A percentile compares a stretch with the other conserved stretches of the same genome.
phyloP scores from a whole-genome alignment of 1,140 invertebrate species.

The Drosophila albomicans region DNA sequence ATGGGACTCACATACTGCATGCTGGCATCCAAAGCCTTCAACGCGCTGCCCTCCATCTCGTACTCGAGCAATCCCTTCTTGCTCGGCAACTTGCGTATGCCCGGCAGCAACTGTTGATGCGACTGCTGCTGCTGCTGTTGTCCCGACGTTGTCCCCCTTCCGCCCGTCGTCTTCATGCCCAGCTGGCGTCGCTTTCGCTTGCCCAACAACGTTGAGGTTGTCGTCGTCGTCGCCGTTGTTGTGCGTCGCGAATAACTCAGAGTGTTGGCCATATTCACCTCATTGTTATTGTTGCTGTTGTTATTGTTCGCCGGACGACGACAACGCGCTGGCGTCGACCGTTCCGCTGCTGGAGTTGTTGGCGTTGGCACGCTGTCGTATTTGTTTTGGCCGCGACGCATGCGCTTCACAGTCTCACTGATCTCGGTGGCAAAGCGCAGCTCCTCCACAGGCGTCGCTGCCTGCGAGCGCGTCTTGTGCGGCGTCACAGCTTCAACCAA shows the following conservation, averaged over 20 bases:
- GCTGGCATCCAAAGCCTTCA: constrained; percentile 61
- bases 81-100: constrained; percentile 69
- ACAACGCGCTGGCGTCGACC: constrained; percentile 35
- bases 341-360: constrained; percentile 5
- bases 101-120: constrained; percentile 31
- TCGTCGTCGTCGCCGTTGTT: constrained; percentile 6
- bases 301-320: constrained; percentile 33
- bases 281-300: neutral
- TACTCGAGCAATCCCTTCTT: constrained; percentile 79
- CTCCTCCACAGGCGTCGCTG: constrained; percentile 75
- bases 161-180: neutral
- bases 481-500: constrained; percentile 30
- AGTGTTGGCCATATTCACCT: neutral
- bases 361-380: constrained; percentile 66
- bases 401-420: constrained; percentile 77
- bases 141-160: neutral
- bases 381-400: constrained; percentile 79
- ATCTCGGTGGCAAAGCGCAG: constrained; percentile 80
- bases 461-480: constrained; percentile 68
- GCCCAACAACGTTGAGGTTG: constrained; percentile 25
- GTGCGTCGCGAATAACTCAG: neutral
- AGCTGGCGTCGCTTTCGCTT: constrained; percentile 51
- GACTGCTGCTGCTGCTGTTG: constrained; percentile 14
- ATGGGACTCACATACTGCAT: constrained; percentile 62
- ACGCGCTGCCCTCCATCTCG: constrained; percentile 67